Conservation (phyloP, 2,888 invertebrate species). For the Melinaea menophilus region DNA sequence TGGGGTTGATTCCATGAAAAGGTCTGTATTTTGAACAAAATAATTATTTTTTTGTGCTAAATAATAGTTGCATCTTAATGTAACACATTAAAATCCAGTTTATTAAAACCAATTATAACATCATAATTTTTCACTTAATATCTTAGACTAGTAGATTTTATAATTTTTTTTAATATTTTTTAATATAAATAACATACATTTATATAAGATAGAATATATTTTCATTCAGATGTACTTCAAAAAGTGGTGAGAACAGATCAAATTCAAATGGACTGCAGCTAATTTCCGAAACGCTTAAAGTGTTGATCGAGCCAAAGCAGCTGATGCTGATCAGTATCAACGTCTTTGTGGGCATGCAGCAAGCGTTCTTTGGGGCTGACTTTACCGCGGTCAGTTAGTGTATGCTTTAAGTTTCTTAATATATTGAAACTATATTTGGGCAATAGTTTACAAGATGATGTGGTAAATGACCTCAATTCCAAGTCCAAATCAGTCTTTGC, state of each 20-base stretch:
- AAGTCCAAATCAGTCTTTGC: no score
- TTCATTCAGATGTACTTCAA: slow-evolving; percentile 61
- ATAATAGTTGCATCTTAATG: no score
- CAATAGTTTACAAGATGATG: no score
- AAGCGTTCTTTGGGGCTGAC: slow-evolving; percentile 82
- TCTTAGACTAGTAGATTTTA: no score
- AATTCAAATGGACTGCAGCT: slow-evolving; percentile 62
- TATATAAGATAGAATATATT: not conserved
- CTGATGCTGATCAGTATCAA: slow-evolving; percentile 81
- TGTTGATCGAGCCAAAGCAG: slow-evolving; percentile 78
- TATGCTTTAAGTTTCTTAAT: not conserved
- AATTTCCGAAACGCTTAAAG: slow-evolving; percentile 77
- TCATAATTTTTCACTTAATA: no score
- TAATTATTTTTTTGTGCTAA: not conserved
- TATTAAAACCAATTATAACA: no score
- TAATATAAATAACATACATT: no score
- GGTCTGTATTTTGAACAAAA: slow-evolving; percentile 45
- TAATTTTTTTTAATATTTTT: no score
- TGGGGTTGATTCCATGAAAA: slow-evolving; percentile 80
- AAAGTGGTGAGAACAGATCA: slow-evolving; percentile 52
- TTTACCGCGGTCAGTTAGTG: slow-evolving; percentile 65
- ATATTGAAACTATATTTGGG: not conserved
- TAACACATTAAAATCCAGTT: no score
- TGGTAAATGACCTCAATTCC: no score
- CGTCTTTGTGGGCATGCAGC: slow-evolving; percentile 82